A percentile compares a stretch with the other conserved stretches of the same genome.
phyloP scores from a whole-genome alignment of 2,113 vertebrate species.

The Antechinus stuartii region DNA sequence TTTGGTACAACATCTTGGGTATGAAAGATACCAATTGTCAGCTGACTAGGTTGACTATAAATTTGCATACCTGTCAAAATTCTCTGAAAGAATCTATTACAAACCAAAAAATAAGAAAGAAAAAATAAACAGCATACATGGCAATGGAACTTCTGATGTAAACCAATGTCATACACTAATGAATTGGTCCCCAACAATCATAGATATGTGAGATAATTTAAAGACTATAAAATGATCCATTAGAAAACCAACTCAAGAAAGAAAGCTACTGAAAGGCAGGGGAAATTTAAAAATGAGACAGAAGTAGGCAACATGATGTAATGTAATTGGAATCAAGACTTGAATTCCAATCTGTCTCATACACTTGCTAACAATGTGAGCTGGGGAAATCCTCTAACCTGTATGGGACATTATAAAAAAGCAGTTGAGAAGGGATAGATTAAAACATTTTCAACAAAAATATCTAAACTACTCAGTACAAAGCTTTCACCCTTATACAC shows the following conservation, averaged over 20 bases:
- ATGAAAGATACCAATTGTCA: constrained; percentile 69
- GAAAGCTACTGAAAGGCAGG: constrained; percentile 33
- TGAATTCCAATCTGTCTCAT: background rate
- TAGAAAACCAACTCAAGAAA: constrained; percentile 57
- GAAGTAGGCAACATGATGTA: background rate
- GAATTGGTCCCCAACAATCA: constrained; percentile 70
- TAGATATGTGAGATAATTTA: constrained; percentile 42
- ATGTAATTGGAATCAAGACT: background rate
- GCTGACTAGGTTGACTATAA: constrained; percentile 75
- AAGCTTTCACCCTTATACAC: constrained; percentile 62
- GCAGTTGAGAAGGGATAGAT: background rate
- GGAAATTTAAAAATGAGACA: background rate
- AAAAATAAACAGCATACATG: constrained; percentile 55
- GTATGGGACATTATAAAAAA: background rate
- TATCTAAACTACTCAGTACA: constrained; percentile 39
- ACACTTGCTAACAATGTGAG: background rate
- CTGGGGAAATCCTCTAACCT: background rate
- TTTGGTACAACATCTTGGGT: constrained; percentile 27
- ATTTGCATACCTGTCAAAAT: constrained; percentile 79
- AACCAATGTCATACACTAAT: constrained; percentile 52
- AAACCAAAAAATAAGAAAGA: constrained; percentile 59
- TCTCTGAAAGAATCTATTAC: constrained; percentile 70
- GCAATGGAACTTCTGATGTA: constrained; percentile 69
- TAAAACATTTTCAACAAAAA: background rate
- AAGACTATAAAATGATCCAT: background rate